Conservation (phyloP, 2,797 vertebrate genomes). For the Rhadinocentrus ornatus region DNA sequence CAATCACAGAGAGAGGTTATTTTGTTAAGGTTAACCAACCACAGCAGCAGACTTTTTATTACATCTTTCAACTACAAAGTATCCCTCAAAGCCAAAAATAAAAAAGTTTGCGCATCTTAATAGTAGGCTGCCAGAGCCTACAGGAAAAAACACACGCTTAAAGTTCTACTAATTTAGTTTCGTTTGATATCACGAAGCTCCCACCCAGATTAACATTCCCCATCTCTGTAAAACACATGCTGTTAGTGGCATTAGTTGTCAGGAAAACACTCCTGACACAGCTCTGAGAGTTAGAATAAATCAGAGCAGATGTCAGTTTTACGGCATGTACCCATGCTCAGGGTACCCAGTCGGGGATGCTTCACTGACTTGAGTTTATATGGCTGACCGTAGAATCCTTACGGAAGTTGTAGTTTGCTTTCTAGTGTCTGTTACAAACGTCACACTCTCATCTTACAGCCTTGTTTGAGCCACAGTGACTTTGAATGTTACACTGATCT, state of each 20-base stretch:
- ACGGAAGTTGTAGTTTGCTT: constrained; percentile 20
- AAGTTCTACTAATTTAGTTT: not conserved
- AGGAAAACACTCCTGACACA: not conserved
- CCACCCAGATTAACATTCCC: not conserved
- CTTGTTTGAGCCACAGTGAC: not conserved
- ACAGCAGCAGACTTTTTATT: not conserved
- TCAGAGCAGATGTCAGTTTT: not conserved
- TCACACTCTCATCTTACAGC: not conserved
- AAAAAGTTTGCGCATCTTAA: constrained; percentile 4
- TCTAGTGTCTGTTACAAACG: not conserved
- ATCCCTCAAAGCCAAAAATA: constrained; percentile 6
- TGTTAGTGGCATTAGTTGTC: not conserved
- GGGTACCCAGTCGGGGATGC: constrained; percentile 2
- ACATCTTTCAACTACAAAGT: not conserved
- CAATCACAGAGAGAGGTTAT: not conserved
- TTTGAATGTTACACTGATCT: not conserved
- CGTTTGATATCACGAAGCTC: not conserved
- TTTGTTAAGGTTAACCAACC: constrained; percentile 10
- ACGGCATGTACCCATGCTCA: not conserved
- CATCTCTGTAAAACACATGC: not conserved
- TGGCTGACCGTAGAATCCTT: constrained; percentile 3
- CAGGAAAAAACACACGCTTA: not conserved
- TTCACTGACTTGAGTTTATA: not conserved
- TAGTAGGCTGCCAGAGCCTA: not conserved
- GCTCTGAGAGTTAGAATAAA: not conserved